Percentiles rank a stretch among this genome's conserved stretches.
phyloP scores from a whole-genome alignment of 2,888 invertebrate species.

The Aphrophora alni region DNA sequence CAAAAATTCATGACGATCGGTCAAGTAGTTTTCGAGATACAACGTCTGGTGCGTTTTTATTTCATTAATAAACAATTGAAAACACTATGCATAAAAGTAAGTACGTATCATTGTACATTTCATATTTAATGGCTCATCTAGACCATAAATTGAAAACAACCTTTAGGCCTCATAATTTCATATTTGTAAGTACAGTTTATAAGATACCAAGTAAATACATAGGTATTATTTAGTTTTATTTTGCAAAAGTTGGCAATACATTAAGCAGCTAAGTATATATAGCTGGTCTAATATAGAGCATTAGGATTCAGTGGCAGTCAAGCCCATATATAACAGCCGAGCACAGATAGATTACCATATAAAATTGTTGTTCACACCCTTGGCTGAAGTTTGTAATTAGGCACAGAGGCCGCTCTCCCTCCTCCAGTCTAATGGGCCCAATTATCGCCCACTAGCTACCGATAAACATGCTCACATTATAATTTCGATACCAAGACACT shows the following conservation, averaged over 20 bases:
- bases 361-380: slow-evolving; percentile 9
- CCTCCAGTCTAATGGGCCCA: not conserved
- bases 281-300: not conserved
- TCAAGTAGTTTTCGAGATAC: too few species aligned
- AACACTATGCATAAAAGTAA: too few species aligned
- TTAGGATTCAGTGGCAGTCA: not conserved
- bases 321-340: not conserved
- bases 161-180: too few species aligned
- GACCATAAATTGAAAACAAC: too few species aligned
- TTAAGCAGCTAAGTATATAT: too few species aligned
- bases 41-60: too few species aligned
- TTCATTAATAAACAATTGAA: too few species aligned
- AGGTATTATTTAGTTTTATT: not conserved
- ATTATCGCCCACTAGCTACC: slow-evolving; percentile 6
- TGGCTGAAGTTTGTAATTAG: not conserved
- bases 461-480: not conserved
- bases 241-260: not conserved
- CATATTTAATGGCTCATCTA: too few species aligned
- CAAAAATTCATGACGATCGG: too few species aligned
- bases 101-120: too few species aligned
- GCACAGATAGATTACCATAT: not conserved
- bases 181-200: too few species aligned
- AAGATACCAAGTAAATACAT: too few species aligned
- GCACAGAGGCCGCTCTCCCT: not conserved
- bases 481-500: not conserved